These are phyloP conservation scores for Drosophila miranda DNA, from an alignment of 1,140 invertebrate species.

Conservation along the genomic window DNA sequence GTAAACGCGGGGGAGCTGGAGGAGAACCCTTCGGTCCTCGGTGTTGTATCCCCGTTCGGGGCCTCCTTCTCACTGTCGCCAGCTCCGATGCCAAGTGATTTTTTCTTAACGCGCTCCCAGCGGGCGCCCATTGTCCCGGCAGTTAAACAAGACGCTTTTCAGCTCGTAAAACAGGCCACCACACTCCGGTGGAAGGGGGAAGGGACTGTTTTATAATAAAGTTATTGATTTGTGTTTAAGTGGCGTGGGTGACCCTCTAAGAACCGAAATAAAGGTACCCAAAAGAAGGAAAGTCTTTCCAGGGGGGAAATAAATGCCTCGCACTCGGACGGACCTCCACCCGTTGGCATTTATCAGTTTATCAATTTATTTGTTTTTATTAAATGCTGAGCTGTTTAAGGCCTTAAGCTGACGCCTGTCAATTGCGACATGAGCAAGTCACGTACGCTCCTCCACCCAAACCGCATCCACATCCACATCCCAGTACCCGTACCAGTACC, in stretches of 20 bases:
- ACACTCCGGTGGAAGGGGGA: conserved; percentile 10
- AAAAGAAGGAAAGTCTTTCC: conserved; percentile 40
- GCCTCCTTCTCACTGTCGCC: conserved; percentile 40
- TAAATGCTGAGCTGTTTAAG: conserved; percentile 68
- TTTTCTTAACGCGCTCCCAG: conserved; percentile 73
- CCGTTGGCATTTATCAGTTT: conserved; percentile 49
- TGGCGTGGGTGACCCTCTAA: conserved; percentile 59
- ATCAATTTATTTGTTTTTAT: conserved; percentile 71
- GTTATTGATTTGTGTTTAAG: conserved; percentile 79
- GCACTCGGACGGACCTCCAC: conserved; percentile 39
- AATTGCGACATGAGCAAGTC: conserved; percentile 73
- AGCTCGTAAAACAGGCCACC: conserved; percentile 71
- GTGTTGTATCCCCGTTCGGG: too few species aligned
- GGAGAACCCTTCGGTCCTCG: conserved; percentile 1
- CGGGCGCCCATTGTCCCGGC: conserved; percentile 71
- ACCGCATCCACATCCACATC: too few species aligned
- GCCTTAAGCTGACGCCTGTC: conserved; percentile 67
- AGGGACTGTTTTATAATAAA: conserved; percentile 60
- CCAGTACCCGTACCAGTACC: not conserved
- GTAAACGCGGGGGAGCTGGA: conserved; percentile 30
- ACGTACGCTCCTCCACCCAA: conserved; percentile 18
- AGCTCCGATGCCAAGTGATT: conserved; percentile 61
- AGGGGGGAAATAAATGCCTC: not conserved
- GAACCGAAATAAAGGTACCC: not conserved
- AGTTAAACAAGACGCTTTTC: conserved; percentile 80